Base-by-base conservation (phyloP, 1,140 invertebrate genomes). In the Drosophila kurseongensis region DNA sequence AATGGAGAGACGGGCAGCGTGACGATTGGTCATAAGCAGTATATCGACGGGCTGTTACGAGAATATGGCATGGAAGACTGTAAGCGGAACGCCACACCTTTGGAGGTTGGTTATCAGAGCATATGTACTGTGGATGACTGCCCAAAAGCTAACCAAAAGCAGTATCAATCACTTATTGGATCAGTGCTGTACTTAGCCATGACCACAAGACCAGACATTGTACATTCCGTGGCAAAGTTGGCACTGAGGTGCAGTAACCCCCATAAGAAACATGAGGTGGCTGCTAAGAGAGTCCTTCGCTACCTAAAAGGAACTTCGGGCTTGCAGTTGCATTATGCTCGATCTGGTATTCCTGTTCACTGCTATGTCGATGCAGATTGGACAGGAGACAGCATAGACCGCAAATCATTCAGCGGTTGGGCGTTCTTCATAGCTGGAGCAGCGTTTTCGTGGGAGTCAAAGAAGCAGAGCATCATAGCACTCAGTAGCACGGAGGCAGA, bases 331-430 rank as follows among this genome's bases (percentile, higher is more conserved):
- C 23, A 56, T 5, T 42, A 56, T 56, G 13, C 5, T 41, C 36
- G 27, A 29, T 18, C 18, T n/a, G 54, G 54, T 42, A 18, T 55
- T 1, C 36, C 23, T 27, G 38, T 29, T 41, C 41, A 29, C 40
- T 32, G 40, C 29, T 56, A 13, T 32, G 40, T 56, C 29, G 54
- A 56, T 18, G 54, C 27, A 16, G 41, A 44, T 29, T 56, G 54
- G 41, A 4, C 54, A 29, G 54, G 23, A 13, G 27, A 29, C 29
- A 16, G 13, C 14, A 58, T 3, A 7, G 32, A 47, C 14, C 42
- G 55, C 14, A 57, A 57, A 18, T 57, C 40, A 2, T 56, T 42
- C 9, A 57, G 13, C 40, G 38, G 54, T 35, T 57, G 40, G 55
- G 18, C 27, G 41, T 44, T 57, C 41, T n/a, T 57, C 6, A 14